These are phyloP conservation scores for Polymixis lichenea DNA, from an alignment of 2,888 invertebrate species.

Conservation along the genomic window DNA sequence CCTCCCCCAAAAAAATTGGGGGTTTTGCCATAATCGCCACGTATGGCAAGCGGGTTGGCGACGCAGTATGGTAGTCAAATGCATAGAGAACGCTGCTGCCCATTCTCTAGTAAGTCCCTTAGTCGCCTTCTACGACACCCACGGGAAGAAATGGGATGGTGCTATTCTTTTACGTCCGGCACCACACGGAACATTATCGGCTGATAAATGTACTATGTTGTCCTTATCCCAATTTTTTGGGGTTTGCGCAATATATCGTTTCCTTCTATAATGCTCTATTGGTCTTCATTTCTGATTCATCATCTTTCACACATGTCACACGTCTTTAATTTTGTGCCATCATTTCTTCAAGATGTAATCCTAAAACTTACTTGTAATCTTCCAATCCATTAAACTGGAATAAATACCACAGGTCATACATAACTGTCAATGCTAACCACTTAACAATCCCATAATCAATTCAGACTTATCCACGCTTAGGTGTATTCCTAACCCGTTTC, in stretches of 20 bases:
- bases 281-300: not conserved
- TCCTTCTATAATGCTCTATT: not conserved
- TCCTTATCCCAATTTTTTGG: not conserved
- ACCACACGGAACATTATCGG: too few relatives aligned
- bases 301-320: not conserved
- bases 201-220: not conserved
- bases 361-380: not conserved
- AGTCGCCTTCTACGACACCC: too few relatives aligned
- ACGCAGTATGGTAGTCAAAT: too few relatives aligned
- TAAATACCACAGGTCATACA: constrained; percentile 11
- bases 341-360: not conserved
- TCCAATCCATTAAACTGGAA: not conserved
- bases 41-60: too few relatives aligned
- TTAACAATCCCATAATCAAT: constrained; percentile 16
- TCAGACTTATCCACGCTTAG: constrained; percentile 23
- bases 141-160: too few relatives aligned
- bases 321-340: not conserved
- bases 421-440: constrained; percentile 25
- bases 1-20: too few relatives aligned
- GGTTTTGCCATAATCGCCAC: too few relatives aligned
- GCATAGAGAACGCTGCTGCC: too few relatives aligned
- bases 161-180: too few relatives aligned
- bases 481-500: constrained; percentile 34
- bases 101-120: too few relatives aligned
- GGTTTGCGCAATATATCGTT: not conserved